These are phyloP conservation scores for Tupaia tana DNA, from an alignment of 2,113 vertebrate genomes.

Conservation along the genomic window DNA sequence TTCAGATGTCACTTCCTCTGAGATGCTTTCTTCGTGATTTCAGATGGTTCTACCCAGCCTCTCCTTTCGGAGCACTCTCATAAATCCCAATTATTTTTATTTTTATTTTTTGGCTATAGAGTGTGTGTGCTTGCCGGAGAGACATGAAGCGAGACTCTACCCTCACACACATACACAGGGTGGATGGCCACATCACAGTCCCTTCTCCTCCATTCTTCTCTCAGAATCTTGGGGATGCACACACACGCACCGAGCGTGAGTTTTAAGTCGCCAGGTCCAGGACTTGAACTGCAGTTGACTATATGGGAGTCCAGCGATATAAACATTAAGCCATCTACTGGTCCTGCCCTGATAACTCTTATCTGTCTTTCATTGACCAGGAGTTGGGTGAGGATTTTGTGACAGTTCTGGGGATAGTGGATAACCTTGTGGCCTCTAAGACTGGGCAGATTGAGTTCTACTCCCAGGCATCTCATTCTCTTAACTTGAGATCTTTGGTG, in stretches of 20 bases:
- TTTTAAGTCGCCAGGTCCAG: no score
- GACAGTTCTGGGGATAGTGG: neutral
- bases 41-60: neutral
- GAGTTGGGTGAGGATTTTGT: neutral
- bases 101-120: no score
- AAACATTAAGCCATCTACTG: no score
- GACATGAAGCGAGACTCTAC: no score
- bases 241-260: no score
- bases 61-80: constrained; percentile 16
- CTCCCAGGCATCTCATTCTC: neutral
- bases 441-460: neutral
- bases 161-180: no score
- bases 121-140: no score
- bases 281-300: no score
- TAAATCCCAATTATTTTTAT: neutral
- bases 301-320: no score
- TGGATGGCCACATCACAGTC: no score
- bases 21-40: neutral
- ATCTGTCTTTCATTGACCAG: constrained; percentile 10
- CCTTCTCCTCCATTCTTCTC: no score
- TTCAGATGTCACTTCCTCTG: neutral
- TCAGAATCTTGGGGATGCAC: no score
- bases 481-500: constrained; percentile 23
- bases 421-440: constrained; percentile 24
- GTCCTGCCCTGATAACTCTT: neutral